Evolutionary conservation across 2,888 invertebrate species (phyloP), one percentile per base, ranked within the genome.

Genomic region (Diogma glabrata): DNA sequence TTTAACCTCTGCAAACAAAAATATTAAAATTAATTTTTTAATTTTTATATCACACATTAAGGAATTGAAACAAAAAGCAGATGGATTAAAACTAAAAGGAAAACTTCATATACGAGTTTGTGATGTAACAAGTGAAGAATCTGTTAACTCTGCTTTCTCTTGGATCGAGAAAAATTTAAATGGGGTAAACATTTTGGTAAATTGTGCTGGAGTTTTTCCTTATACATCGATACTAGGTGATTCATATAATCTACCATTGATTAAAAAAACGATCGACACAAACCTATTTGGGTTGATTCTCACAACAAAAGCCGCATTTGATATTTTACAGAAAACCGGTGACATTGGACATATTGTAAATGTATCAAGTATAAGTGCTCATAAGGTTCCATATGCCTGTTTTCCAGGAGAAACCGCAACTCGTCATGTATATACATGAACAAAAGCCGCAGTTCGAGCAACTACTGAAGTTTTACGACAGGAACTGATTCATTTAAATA

Each of bases 141-240:
- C 78, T 5, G 75, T 82, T 23, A 50, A 72, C 33, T 61, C 65
- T 4, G 72, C 75, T 24, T 80, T 81, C 59, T 60, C 64, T n/a
- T 72, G 69, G 67, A 70, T 75, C n/a, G 67, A 73, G 33, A 57
- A 64, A 8, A 62, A 68, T 3, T 56, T 75, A 2, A 78, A 77
- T 0, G 73, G 74, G 4, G 66, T 76, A 6, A 74, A 77, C 59
- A 68, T 80, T 2, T 65, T 78, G 43, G 61, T 80, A 9, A 80
- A 79, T 59, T 77, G 76, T 57, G 79, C 79, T 1, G 79, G 73
- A 1, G 56, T 47, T 16, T 17, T n/a, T 16, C 6, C n/a, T 3
- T 28, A 26, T 17, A 8, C 28, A 47, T 10, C 47, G n/a, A 47
- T 47, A n/a, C 47, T 64, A 24, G 53, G 54, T 47, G 56, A 57